Conservation (phyloP, 2,888 invertebrate species). For the Acrocera orbiculus region DNA sequence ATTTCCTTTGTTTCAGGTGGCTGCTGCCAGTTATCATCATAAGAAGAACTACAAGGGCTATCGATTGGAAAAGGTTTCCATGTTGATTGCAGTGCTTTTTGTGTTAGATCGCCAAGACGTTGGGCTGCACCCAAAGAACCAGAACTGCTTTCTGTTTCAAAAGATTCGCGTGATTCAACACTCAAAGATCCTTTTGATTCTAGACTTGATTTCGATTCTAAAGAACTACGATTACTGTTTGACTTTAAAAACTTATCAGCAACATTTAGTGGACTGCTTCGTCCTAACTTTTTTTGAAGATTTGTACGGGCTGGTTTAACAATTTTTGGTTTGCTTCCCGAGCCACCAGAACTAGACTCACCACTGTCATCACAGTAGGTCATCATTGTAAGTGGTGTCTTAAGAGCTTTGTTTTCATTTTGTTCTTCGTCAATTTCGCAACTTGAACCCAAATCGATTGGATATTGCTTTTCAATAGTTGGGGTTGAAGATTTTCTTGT, state of each 20-base stretch:
- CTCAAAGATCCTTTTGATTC: slow-evolving; percentile 45
- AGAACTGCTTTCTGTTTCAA: slow-evolving; percentile 59
- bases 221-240: slow-evolving; percentile 28
- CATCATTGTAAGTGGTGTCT: too few relatives aligned
- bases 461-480: slow-evolving; percentile 44
- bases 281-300: slow-evolving; percentile 30
- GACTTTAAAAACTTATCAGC: slow-evolving; percentile 19
- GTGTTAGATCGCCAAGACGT: slow-evolving; percentile 39
- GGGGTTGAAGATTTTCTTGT: slow-evolving; percentile 39
- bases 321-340: slow-evolving; percentile 36
- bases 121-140: slow-evolving; percentile 55
- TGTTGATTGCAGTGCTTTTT: slow-evolving; percentile 55
- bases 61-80: slow-evolving; percentile 72
- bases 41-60: slow-evolving; percentile 70
- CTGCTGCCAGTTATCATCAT: slow-evolving; percentile 67
- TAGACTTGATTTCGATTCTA: slow-evolving; percentile 41
- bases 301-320: slow-evolving; percentile 24
- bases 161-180: slow-evolving; percentile 52
- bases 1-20: slow-evolving; percentile 57
- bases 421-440: slow-evolving; percentile 32
- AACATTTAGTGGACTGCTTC: slow-evolving; percentile 36
- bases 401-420: slow-evolving; percentile 30
- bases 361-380: slow-evolving; percentile 41
- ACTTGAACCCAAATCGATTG: slow-evolving; percentile 43
- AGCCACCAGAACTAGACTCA: slow-evolving; percentile 41